These are phyloP conservation scores for Whitmania pigra DNA, from an alignment of 1,140 invertebrate genomes.

Conservation along the genomic window DNA sequence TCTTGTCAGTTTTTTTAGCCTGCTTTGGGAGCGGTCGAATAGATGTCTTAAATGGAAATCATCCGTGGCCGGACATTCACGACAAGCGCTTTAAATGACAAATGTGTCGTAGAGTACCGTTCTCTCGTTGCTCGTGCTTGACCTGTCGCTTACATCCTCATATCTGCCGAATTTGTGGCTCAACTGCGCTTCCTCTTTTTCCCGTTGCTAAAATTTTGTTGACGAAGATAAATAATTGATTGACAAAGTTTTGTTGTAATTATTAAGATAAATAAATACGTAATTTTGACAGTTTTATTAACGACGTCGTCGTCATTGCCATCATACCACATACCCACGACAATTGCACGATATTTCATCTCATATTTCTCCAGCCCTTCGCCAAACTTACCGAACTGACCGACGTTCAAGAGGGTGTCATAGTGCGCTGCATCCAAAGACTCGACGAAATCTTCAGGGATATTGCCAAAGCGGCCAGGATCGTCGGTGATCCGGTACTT, in stretches of 20 bases:
- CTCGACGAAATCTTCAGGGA: conserved; percentile 77
- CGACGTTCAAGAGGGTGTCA: conserved; percentile 92
- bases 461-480: conserved; percentile 74
- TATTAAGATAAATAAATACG: too few species aligned
- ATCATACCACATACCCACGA: not conserved
- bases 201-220: not conserved
- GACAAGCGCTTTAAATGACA: too few species aligned
- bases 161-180: not conserved
- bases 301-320: too few species aligned
- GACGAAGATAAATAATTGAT: not conserved
- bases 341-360: not conserved
- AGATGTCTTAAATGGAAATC: too few species aligned
- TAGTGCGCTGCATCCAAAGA: conserved; percentile 91
- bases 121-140: too few species aligned
- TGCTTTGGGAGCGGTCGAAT: too few species aligned
- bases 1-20: too few species aligned
- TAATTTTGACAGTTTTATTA: too few species aligned
- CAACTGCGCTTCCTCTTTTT: not conserved
- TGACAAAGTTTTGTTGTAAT: too few species aligned
- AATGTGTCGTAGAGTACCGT: too few species aligned
- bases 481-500: conserved; percentile 80
- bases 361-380: conserved; percentile 55
- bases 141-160: not conserved
- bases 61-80: too few species aligned
- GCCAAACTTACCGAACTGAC: conserved; percentile 80